Evolutionary conservation across 1,140 invertebrate species (phyloP).

Genomic region (Drosophila quadrilineata): DNA sequence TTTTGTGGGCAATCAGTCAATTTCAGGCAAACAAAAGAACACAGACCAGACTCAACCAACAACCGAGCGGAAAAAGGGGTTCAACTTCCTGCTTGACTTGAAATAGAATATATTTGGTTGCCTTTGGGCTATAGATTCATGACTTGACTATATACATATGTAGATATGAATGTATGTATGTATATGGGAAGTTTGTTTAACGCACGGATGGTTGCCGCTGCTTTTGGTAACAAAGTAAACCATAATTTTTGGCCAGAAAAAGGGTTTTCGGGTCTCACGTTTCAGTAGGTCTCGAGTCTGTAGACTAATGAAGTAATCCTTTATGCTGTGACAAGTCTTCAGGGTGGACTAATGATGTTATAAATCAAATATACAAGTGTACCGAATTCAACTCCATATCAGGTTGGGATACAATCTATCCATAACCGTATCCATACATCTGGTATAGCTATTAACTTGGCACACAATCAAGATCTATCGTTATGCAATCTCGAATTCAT

Average conservation of each 20-base stretch:
- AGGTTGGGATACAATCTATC: not conserved
- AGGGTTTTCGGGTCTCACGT: constrained; percentile 15
- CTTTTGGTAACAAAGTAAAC: constrained; percentile 21
- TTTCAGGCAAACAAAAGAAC: constrained; percentile 61
- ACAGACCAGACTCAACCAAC: constrained; percentile 28
- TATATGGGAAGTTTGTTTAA: constrained; percentile 62
- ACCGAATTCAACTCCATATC: not conserved
- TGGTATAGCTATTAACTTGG: not conserved
- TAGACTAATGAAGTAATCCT: constrained; percentile 1
- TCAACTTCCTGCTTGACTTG: constrained; percentile 8
- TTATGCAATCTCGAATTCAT: not conserved
- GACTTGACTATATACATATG: constrained; percentile 1
- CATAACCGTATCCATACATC: not conserved
- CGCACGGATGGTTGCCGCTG: constrained; percentile 49
- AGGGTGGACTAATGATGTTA: constrained; percentile 2
- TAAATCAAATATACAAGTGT: constrained; percentile 13
- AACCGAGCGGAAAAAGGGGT: constrained; percentile 21
- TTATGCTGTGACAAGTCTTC: not conserved
- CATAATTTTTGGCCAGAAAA: constrained; percentile 14
- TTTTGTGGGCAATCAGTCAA: constrained; percentile 79
- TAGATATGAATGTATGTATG: not conserved
- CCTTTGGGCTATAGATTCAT: constrained; percentile 37
- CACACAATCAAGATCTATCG: not conserved
- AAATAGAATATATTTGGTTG: not conserved
- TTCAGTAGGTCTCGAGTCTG: no score